Conservation (phyloP, 2,113 vertebrate species). For the Larimichthys polyactis region DNA sequence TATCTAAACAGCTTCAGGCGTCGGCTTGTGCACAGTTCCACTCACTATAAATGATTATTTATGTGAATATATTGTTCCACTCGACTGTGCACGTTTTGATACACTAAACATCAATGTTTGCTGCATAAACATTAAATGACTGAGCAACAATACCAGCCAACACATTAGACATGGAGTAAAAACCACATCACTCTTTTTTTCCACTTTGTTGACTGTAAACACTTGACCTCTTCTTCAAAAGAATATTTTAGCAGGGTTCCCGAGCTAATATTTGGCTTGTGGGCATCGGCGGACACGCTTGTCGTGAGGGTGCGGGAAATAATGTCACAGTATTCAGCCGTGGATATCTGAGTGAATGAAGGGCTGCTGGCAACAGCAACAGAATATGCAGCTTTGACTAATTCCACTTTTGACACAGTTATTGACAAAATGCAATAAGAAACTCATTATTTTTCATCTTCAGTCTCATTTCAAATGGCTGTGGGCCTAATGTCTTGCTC, state of each 20-base stretch:
- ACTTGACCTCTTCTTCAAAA: constrained; percentile 87
- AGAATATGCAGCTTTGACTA: constrained; percentile 85
- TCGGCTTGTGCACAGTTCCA: constrained; percentile 60
- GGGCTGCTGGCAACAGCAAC: constrained; percentile 81
- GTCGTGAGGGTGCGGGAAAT: constrained; percentile 84
- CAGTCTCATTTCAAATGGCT: constrained; percentile 79
- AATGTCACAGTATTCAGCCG: constrained; percentile 87
- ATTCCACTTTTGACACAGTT: constrained; percentile 88
- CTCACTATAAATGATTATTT: constrained; percentile 74
- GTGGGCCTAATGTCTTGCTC: constrained; percentile 79
- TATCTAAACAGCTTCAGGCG: constrained; percentile 60
- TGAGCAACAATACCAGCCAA: constrained; percentile 74
- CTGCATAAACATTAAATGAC: constrained; percentile 75
- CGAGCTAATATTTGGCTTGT: constrained; percentile 83
- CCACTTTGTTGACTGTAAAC: constrained; percentile 78
- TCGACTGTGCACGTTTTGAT: constrained; percentile 58
- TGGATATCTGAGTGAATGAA: constrained; percentile 84
- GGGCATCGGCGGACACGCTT: constrained; percentile 85
- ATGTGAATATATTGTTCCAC: constrained; percentile 71
- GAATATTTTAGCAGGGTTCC: constrained; percentile 83
- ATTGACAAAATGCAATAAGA: constrained; percentile 87
- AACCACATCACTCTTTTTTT: constrained; percentile 70
- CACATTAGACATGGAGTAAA: constrained; percentile 80
- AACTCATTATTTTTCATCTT: constrained; percentile 86
- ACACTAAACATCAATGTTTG: constrained; percentile 69